Evolutionary conservation across 2,888 invertebrate species (phyloP).

Genomic region (Dyspetes luteomarginatus): DNA sequence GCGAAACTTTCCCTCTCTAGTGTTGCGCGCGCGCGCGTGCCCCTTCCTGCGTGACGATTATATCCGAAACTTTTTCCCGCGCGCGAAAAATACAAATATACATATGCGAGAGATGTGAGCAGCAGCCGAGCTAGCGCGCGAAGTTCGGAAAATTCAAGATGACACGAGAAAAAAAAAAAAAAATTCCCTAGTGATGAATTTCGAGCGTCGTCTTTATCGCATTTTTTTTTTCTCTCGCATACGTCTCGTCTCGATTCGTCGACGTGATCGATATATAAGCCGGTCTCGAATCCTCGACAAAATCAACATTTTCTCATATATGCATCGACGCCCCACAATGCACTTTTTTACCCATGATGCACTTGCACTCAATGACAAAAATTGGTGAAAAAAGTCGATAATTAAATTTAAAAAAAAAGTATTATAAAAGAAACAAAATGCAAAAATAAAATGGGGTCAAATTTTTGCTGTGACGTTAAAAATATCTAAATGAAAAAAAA

Average conservation of each 20-base stretch:
- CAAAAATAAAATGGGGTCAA: not conserved
- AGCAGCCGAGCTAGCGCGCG: not conserved
- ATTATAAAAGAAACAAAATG: not conserved
- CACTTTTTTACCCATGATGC: constrained; percentile 45
- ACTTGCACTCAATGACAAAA: constrained; percentile 51
- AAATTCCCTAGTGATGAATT: too few species aligned
- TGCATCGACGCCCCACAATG: constrained; percentile 1
- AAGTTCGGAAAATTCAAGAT: constrained; percentile 5
- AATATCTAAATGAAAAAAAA: too few species aligned
- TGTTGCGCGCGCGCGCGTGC: not conserved
- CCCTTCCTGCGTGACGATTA: constrained; percentile 3
- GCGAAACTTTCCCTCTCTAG: not conserved
- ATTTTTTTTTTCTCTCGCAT: constrained; percentile 7
- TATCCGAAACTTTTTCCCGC: constrained; percentile 49
- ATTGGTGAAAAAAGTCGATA: not conserved
- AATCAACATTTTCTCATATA: not conserved
- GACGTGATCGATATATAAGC: constrained; percentile 34
- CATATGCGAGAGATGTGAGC: not conserved
- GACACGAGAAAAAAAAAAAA: too few species aligned
- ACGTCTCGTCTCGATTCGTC: constrained; percentile 27
- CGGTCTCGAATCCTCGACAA: constrained; percentile 21
- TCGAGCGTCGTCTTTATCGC: too few species aligned
- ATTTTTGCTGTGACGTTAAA: not conserved
- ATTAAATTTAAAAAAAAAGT: not conserved
- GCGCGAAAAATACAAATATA: constrained; percentile 4